These are phyloP conservation scores for Thysanoteuthis rhombus DNA, from an alignment of 2,888 invertebrate genomes.

Conservation along the genomic window DNA sequence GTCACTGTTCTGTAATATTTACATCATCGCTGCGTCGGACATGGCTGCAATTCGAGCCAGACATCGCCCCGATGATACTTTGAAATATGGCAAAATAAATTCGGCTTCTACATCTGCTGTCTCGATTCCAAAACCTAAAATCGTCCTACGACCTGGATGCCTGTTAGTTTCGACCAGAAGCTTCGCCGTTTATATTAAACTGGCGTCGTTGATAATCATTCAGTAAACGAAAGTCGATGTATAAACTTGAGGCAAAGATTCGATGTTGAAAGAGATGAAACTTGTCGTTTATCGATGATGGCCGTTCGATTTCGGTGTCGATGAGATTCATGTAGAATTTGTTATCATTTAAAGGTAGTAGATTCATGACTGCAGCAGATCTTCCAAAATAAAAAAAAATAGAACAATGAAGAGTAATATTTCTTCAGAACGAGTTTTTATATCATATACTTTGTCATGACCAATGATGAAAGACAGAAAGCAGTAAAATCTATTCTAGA, in stretches of 20 bases:
- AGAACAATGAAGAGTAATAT: too few relatives aligned
- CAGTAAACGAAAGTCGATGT: neutral
- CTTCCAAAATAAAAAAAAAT: too few relatives aligned
- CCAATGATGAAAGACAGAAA: too few relatives aligned
- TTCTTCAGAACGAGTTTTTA: too few relatives aligned
- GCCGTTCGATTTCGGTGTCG: too few relatives aligned
- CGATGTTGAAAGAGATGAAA: neutral
- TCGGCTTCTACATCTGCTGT: neutral
- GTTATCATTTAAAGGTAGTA: too few relatives aligned
- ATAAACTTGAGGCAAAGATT: neutral
- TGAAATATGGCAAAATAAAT: neutral
- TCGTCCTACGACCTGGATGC: neutral
- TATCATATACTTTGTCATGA: too few relatives aligned
- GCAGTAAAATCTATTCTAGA: too few relatives aligned
- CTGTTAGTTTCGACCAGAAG: neutral
- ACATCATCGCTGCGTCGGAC: neutral
- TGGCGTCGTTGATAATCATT: neutral
- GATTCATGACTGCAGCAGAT: too few relatives aligned
- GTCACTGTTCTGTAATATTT: neutral
- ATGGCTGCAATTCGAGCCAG: neutral
- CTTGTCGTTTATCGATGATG: neutral
- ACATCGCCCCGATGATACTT: neutral
- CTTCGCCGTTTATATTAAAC: neutral
- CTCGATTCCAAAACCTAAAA: neutral
- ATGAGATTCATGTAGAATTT: too few relatives aligned